These are phyloP conservation scores for Anoplolepis gracilipes DNA, from an alignment of 1,140 invertebrate genomes.

Conservation along the genomic window DNA sequence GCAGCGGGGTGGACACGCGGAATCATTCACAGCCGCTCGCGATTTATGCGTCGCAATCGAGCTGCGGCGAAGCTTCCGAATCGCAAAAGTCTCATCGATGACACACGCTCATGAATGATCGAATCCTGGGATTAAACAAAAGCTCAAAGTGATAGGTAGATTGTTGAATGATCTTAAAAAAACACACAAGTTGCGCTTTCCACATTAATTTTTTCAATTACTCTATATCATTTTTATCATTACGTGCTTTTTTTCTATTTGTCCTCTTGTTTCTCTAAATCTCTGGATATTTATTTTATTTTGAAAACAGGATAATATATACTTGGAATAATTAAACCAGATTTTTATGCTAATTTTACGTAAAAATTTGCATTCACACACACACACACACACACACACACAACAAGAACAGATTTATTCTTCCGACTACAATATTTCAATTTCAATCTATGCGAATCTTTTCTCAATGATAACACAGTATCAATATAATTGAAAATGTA, in stretches of 20 bases:
- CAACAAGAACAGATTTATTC: neutral
- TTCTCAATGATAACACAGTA: neutral
- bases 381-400: too few species aligned
- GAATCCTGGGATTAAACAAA: conserved; percentile 1
- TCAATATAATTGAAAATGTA: conserved; percentile 13
- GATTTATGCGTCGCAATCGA: conserved; percentile 6
- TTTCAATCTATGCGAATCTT: neutral
- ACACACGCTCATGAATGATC: neutral
- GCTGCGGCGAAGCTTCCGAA: neutral
- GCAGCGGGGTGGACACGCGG: conserved; percentile 39
- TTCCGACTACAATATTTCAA: neutral
- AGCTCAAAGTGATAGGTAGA: neutral
- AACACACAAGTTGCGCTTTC: neutral
- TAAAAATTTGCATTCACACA: neutral
- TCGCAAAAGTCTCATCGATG: neutral
- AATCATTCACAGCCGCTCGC: conserved; percentile 37
- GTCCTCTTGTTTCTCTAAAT: too few species aligned
- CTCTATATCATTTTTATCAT: neutral
- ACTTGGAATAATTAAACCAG: neutral
- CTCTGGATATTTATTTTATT: neutral
- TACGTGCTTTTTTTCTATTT: too few species aligned
- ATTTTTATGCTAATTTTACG: neutral
- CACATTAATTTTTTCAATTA: neutral
- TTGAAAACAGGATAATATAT: neutral
- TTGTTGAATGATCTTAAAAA: neutral